Evolutionary conservation across 1,140 invertebrate species (phyloP).

Genomic region (Vanessa tameamea): DNA sequence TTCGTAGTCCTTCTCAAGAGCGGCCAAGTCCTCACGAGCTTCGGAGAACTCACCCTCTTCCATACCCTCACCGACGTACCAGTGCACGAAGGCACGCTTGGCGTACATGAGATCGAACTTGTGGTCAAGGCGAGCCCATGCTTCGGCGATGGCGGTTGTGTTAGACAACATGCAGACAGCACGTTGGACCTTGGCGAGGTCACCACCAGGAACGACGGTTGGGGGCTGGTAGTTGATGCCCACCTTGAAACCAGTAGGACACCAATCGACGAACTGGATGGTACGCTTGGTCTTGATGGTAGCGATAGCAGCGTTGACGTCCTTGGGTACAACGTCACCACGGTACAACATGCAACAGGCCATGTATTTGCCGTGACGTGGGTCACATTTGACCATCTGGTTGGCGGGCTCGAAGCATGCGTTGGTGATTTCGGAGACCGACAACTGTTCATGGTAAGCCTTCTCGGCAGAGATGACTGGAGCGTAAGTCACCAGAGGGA

Average conservation of each 20-base stretch:
- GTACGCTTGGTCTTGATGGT: slow-evolving; percentile 92
- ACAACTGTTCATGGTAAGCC: slow-evolving; percentile 91
- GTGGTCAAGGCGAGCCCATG: slow-evolving; percentile 89
- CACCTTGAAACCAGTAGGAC: slow-evolving; percentile 93
- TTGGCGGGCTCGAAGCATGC: slow-evolving; percentile 94
- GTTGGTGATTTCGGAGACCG: slow-evolving; percentile 93
- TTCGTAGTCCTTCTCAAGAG: slow-evolving; percentile 93
- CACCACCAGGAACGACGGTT: slow-evolving; percentile 90
- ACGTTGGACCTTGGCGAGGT: slow-evolving; percentile 88
- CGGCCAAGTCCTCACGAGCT: slow-evolving; percentile 92
- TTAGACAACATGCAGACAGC: slow-evolving; percentile 90
- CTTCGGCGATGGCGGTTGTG: slow-evolving; percentile 91
- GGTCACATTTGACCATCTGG: slow-evolving; percentile 97
- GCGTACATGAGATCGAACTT: slow-evolving; percentile 94
- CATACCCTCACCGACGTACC: slow-evolving; percentile 94
- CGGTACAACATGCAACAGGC: slow-evolving; percentile 91
- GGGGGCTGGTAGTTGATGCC: slow-evolving; percentile 91
- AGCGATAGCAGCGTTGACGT: slow-evolving; percentile 91
- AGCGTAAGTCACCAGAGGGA: slow-evolving; percentile 91
- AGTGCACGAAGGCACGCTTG: slow-evolving; percentile 92
- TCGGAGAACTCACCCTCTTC: slow-evolving; percentile 93
- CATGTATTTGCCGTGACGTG: slow-evolving; percentile 95
- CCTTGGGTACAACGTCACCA: slow-evolving; percentile 89
- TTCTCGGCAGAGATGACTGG: slow-evolving; percentile 93
- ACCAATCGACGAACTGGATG: slow-evolving; percentile 96